Evolutionary conservation across 2,797 vertebrate genomes (phyloP).

Genomic region (Tiaroga cobitis): DNA sequence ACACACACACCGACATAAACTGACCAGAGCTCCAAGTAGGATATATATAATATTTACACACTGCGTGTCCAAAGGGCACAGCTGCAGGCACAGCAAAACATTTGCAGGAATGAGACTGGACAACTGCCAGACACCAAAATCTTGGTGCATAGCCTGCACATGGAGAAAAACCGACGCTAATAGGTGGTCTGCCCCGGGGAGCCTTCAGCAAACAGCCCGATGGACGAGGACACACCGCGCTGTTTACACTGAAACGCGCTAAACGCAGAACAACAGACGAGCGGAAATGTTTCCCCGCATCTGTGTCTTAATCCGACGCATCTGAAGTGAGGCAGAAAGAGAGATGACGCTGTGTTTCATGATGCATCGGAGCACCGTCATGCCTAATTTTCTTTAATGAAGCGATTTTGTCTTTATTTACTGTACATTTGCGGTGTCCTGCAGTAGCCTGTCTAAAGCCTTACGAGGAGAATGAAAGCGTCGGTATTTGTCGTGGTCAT

Average conservation of each 20-base stretch:
- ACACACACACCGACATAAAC: conserved; percentile 42
- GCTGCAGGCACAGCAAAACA: conserved; percentile 44
- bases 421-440: conserved; percentile 52
- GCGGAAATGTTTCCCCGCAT: conserved; percentile 69
- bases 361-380: conserved; percentile 65
- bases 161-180: conserved; percentile 46
- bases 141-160: conserved; percentile 60
- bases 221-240: conserved; percentile 43
- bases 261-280: conserved; percentile 53
- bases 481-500: conserved; percentile 82
- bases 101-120: conserved; percentile 52
- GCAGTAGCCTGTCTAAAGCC: conserved; percentile 24
- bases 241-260: conserved; percentile 53
- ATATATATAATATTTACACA: neutral
- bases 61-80: conserved; percentile 29
- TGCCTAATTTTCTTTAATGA: conserved; percentile 62
- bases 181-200: conserved; percentile 35
- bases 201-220: conserved; percentile 37
- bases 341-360: conserved; percentile 65
- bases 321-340: conserved; percentile 63
- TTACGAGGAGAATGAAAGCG: conserved; percentile 77
- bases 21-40: neutral
- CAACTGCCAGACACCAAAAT: conserved; percentile 54
- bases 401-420: conserved; percentile 57
- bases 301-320: conserved; percentile 64